A percentile compares a stretch with the other conserved stretches of the same genome.
Evolutionary conservation across 30 jellyfish, hydroid and myxozoan species (phyloP).

Genomic region (Catostylus mosaicus): DNA sequence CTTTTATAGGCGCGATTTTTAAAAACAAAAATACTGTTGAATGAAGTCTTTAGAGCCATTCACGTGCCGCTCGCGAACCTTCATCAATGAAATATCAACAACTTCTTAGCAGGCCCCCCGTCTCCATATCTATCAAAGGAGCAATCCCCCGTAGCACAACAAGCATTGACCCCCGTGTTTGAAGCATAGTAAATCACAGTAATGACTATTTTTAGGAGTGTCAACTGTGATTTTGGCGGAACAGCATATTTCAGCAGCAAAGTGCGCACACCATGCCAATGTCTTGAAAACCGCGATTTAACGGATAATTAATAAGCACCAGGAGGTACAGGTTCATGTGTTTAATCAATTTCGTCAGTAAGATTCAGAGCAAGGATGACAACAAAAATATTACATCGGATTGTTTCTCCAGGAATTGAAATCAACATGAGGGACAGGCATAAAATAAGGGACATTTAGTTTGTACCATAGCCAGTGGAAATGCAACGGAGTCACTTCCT

Average conservation of each 20-base stretch:
- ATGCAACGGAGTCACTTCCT: no score
- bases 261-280: not conserved
- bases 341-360: no score
- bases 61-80: constrained; percentile 5
- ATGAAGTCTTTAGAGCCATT: not conserved
- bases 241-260: not conserved
- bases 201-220: not conserved
- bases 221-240: constrained; percentile 17
- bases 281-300: not conserved
- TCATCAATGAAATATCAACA: constrained; percentile 5
- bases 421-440: no score
- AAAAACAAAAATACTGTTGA: constrained; percentile 1
- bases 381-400: no score
- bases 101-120: constrained; percentile 14
- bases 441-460: no score
- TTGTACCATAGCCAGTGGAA: no score
- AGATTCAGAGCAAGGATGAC: no score
- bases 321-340: not conserved
- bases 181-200: not conserved
- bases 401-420: no score
- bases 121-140: not conserved
- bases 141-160: not conserved
- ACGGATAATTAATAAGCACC: not conserved
- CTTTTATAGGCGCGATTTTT: constrained; percentile 40
- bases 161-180: constrained; percentile 11